These are phyloP conservation scores for Morinoia aosen DNA, from an alignment of 2,888 invertebrate genomes.

Conservation along the genomic window DNA sequence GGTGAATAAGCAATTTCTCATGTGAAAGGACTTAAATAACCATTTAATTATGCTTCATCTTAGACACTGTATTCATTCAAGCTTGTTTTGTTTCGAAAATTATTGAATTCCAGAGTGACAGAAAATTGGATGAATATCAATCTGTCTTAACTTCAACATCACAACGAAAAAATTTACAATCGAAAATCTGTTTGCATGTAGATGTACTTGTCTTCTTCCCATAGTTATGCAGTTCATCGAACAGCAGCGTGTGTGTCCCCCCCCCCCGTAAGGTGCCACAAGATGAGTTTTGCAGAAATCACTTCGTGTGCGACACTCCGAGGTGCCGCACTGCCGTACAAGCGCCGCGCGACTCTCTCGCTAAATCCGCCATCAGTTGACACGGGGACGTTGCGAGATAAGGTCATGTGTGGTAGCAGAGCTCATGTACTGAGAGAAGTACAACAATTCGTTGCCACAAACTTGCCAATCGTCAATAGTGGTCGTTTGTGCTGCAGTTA, in stretches of 20 bases:
- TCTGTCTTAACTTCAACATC: neutral
- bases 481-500: neutral
- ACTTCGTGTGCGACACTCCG: neutral
- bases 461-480: neutral
- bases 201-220: too few species aligned
- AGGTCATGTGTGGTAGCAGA: neutral
- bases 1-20: too few species aligned
- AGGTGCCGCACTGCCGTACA: neutral
- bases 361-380: neutral
- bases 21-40: too few species aligned
- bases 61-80: too few species aligned
- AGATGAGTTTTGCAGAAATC: neutral
- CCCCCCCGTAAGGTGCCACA: neutral
- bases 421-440: neutral
- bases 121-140: neutral
- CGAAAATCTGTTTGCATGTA: neutral
- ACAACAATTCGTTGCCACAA: neutral
- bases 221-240: neutral
- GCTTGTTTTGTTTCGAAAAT: too few species aligned
- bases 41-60: too few species aligned
- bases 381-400: neutral
- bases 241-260: neutral
- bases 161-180: neutral
- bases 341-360: too few species aligned
- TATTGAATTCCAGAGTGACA: neutral